phyloP scores from a whole-genome alignment of 2,113 vertebrate genomes.

The Stigmatopora nigra region DNA sequence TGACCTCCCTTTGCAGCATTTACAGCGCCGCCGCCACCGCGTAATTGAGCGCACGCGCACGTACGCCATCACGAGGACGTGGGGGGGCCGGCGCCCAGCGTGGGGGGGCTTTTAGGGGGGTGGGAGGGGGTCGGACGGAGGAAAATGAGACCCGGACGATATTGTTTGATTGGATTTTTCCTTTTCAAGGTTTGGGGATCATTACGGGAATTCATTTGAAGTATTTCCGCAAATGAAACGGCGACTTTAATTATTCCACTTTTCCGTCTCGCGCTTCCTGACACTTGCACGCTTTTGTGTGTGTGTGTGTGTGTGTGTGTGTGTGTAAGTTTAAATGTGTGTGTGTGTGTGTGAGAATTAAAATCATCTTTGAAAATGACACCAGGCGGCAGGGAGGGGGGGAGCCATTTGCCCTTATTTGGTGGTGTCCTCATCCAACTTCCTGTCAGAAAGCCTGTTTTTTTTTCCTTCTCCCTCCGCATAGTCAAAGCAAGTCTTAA shows the following conservation, averaged over 20 bases:
- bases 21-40: constrained; percentile 61
- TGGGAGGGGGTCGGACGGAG: constrained; percentile 65
- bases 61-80: constrained; percentile 68
- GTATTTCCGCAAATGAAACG: constrained; percentile 75
- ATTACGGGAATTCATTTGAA: constrained; percentile 77
- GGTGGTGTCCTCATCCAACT: constrained; percentile 48
- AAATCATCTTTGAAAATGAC: constrained; percentile 69
- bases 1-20: constrained; percentile 75
- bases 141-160: constrained; percentile 74
- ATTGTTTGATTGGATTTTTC: constrained; percentile 79
- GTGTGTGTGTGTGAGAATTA: constrained; percentile 50
- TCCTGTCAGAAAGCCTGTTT: constrained; percentile 3
- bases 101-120: constrained; percentile 64
- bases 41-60: constrained; percentile 14
- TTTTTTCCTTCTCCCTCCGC: constrained; percentile 7
- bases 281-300: constrained; percentile 44
- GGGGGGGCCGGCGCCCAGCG: constrained; percentile 52
- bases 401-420: constrained; percentile 56
- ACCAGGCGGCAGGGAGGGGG: constrained; percentile 48
- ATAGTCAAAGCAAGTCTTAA: neutral
- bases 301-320: constrained; percentile 52
- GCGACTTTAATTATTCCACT: constrained; percentile 73
- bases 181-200: constrained; percentile 75
- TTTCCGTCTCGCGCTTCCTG: constrained; percentile 48
- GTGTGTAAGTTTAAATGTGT: constrained; percentile 47